Conservation (phyloP, 2,797 vertebrate species). For the Neosilurus mollespiculum region DNA sequence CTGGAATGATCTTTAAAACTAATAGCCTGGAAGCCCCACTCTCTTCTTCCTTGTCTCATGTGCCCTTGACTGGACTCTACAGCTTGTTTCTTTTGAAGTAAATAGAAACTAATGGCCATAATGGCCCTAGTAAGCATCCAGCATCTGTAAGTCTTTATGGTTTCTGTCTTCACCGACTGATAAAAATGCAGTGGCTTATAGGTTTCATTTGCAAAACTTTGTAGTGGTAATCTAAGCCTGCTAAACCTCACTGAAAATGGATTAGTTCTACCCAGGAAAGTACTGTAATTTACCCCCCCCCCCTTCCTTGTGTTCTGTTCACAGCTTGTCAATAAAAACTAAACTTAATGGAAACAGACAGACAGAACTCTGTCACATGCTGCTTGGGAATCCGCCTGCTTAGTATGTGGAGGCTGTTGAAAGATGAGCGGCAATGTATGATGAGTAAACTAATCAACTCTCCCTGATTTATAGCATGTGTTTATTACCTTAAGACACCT, state of each 20-base stretch:
- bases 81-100: neutral
- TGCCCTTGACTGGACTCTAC: neutral
- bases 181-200: neutral
- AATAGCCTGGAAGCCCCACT: neutral
- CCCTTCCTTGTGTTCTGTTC: neutral
- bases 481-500: conserved; percentile 12
- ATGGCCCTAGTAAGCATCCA: neutral
- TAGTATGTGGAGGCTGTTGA: conserved; percentile 6
- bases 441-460: conserved; percentile 33
- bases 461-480: conserved; percentile 19
- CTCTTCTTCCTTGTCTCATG: neutral
- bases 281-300: neutral
- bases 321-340: neutral
- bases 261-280: neutral
- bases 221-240: neutral
- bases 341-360: neutral
- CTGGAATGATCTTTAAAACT: neutral
- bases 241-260: neutral
- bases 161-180: neutral
- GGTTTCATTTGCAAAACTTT: neutral
- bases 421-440: conserved; percentile 13
- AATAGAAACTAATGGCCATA: neutral
- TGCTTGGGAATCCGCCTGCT: conserved; percentile 11
- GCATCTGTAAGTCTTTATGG: neutral
- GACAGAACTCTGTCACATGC: neutral